phyloP scores from a whole-genome alignment of 2,888 invertebrate genomes.

The Automeris io region DNA sequence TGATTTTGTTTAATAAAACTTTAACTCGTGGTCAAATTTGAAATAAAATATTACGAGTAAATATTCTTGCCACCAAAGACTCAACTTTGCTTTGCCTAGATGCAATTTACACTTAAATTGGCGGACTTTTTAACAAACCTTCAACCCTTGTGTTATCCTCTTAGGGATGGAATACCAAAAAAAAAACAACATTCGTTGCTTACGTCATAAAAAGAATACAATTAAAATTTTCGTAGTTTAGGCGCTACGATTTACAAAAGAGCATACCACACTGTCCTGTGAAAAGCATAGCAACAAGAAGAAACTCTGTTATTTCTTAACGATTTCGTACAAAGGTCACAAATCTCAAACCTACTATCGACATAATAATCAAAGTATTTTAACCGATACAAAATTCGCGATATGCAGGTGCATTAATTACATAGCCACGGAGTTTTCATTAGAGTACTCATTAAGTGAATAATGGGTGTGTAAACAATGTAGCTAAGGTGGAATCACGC shows the following conservation, averaged over 20 bases:
- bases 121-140: no score
- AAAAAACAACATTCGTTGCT: no score
- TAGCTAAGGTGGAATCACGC: conserved; percentile 59
- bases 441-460: conserved; percentile 56
- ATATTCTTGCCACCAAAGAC: background rate
- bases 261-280: no score
- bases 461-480: conserved; percentile 61
- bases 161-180: no score
- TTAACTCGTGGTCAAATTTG: background rate
- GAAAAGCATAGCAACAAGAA: no score
- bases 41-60: background rate
- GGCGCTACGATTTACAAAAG: no score
- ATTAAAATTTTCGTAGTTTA: no score
- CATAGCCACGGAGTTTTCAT: conserved; percentile 44
- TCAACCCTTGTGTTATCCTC: no score
- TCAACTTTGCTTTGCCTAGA: background rate
- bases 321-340: background rate
- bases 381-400: background rate
- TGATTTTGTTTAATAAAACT: background rate
- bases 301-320: no score
- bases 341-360: background rate
- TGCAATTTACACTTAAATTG: no score
- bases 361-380: background rate
- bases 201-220: no score
- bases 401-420: conserved; percentile 49